phyloP scores from a whole-genome alignment of 53 echinoderm and acorn worm species.

The Antedon mediterranea region DNA sequence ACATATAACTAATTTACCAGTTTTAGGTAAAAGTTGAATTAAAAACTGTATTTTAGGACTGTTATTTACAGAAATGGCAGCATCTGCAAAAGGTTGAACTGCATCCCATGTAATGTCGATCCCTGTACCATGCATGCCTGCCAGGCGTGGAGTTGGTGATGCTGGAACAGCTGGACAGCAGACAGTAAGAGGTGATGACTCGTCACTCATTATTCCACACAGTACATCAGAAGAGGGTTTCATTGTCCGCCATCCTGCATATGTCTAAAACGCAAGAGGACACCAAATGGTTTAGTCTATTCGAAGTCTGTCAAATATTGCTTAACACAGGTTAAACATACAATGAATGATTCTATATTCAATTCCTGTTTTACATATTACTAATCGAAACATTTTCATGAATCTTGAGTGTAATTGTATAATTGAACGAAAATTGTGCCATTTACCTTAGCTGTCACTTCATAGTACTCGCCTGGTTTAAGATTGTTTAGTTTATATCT shows the following conservation, averaged over 20 bases:
- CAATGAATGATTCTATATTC: too few relatives aligned
- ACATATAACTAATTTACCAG: too few relatives aligned
- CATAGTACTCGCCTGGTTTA: slow-evolving; percentile 19
- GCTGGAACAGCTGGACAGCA: background rate
- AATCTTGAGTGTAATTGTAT: background rate
- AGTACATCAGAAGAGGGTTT: slow-evolving; percentile 6
- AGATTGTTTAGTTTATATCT: slow-evolving; percentile 11
- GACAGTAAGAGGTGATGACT: slow-evolving; percentile 17
- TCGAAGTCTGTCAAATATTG: too few relatives aligned
- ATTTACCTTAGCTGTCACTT: slow-evolving; percentile 39
- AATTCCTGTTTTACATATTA: too few relatives aligned
- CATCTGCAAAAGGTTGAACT: slow-evolving; percentile 19
- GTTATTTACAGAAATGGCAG: slow-evolving; percentile 21
- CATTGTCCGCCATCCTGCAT: slow-evolving; percentile 29
- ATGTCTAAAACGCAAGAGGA: slow-evolving; percentile 9
- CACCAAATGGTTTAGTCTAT: background rate
- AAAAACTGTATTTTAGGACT: too few relatives aligned
- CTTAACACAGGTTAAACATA: too few relatives aligned
- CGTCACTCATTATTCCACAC: slow-evolving; percentile 29
- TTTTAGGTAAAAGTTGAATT: too few relatives aligned
- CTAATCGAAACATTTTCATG: too few relatives aligned
- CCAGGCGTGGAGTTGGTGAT: slow-evolving; percentile 26
- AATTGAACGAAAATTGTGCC: background rate
- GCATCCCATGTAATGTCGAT: slow-evolving; percentile 47
- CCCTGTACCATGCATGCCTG: slow-evolving; percentile 41